Conservation (phyloP, 2,113 vertebrate genomes). For the Cromileptes altivelis region DNA sequence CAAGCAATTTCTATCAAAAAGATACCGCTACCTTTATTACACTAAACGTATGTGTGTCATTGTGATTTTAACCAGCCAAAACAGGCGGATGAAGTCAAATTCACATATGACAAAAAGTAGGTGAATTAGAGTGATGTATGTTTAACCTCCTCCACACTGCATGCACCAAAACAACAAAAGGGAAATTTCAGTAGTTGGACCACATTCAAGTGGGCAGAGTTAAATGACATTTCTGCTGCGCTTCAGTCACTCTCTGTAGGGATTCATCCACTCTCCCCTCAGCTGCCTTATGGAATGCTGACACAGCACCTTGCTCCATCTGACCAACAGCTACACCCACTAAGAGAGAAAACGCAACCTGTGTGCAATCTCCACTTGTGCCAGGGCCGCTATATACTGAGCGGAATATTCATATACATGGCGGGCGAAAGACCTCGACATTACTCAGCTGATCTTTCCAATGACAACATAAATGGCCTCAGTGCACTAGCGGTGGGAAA, state of each 20-base stretch:
- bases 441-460: constrained; percentile 19
- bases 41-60: neutral
- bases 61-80: neutral
- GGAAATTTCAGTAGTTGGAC: constrained; percentile 38
- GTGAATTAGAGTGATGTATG: neutral
- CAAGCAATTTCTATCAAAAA: neutral
- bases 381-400: constrained; percentile 24
- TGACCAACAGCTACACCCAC: constrained; percentile 70
- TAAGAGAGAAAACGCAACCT: constrained; percentile 60
- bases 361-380: constrained; percentile 54
- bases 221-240: constrained; percentile 68
- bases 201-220: constrained; percentile 62
- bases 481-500: constrained; percentile 6
- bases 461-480: constrained; percentile 17
- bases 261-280: constrained; percentile 74
- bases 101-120: neutral
- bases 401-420: constrained; percentile 20
- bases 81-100: neutral
- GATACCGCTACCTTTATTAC: neutral
- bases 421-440: neutral
- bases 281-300: constrained; percentile 73
- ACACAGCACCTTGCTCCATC: constrained; percentile 74
- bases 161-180: constrained; percentile 27
- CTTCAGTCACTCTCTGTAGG: constrained; percentile 68
- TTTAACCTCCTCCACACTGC: constrained; percentile 22